A percentile compares a stretch with the other conserved stretches of the same genome.
Conservation (phyloP, 2,888 invertebrate genomes). For the Drosophila parthenogenetica region DNA sequence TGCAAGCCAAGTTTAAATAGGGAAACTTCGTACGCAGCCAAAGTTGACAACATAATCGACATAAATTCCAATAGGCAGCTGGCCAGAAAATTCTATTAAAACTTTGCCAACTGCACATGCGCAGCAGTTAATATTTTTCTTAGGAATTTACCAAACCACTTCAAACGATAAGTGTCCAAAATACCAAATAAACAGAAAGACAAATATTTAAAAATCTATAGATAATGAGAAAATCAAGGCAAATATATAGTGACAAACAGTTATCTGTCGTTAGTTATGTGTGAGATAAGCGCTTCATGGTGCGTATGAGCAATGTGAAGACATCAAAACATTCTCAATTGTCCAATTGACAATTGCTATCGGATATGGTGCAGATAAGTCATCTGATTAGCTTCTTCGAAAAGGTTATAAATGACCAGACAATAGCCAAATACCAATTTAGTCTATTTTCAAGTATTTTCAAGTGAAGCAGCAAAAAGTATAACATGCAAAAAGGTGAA, state of each 20-base stretch:
- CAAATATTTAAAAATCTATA: conserved; percentile 15
- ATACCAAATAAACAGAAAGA: conserved; percentile 9
- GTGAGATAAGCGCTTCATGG: conserved; percentile 46
- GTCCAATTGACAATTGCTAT: conserved; percentile 54
- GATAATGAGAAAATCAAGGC: conserved; percentile 45
- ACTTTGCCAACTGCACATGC: conserved; percentile 56
- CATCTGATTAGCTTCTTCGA: conserved; percentile 32
- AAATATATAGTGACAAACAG: conserved; percentile 21
- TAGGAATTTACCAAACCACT: conserved; percentile 49
- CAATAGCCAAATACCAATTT: conserved; percentile 36
- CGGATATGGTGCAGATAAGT: conserved; percentile 52
- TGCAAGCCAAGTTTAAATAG: conserved; percentile 72
- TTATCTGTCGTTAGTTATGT: conserved; percentile 50
- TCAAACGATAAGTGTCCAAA: conserved; percentile 41
- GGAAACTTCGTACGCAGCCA: conserved; percentile 64
- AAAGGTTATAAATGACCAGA: conserved; percentile 60
- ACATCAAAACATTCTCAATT: conserved; percentile 49
- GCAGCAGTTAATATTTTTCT: conserved; percentile 32
- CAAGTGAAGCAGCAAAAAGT: conserved; percentile 13
- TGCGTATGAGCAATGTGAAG: conserved; percentile 41
- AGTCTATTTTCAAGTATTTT: conserved; percentile 51
- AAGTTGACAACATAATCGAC: conserved; percentile 79
- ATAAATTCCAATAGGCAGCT: conserved; percentile 76
- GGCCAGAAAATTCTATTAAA: conserved; percentile 73
- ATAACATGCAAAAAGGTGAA: conserved; percentile 66